Percentiles rank a stretch among this genome's conserved stretches.
Conservation (phyloP, 1,140 invertebrate genomes). For the Ceratina australensis region DNA sequence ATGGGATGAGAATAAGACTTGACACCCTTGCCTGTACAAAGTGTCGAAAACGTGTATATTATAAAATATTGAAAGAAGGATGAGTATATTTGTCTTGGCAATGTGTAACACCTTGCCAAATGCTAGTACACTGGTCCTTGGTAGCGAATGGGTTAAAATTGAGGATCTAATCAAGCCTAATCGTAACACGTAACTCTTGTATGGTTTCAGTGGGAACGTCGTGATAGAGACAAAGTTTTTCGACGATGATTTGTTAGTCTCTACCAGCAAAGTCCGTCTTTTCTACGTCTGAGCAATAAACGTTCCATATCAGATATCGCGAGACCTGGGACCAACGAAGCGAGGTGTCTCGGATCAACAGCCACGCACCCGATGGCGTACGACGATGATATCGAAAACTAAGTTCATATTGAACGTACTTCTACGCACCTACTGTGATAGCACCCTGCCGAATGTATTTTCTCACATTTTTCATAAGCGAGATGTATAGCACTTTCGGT, state of each 20-base stretch:
- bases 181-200: slow-evolving; percentile 31
- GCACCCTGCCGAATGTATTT: slow-evolving; percentile 30
- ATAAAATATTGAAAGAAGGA: too few relatives aligned
- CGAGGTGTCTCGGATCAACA: not conserved
- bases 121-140: too few relatives aligned
- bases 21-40: too few relatives aligned
- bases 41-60: too few relatives aligned
- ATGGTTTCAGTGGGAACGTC: slow-evolving; percentile 94
- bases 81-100: too few relatives aligned
- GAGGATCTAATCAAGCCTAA: too few relatives aligned
- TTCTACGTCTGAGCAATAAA: slow-evolving; percentile 91
- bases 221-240: slow-evolving; percentile 99
- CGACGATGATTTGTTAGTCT: slow-evolving; percentile 96
- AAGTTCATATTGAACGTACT: slow-evolving; percentile 33
- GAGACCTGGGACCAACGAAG: slow-evolving; percentile 51
- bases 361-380: not conserved
- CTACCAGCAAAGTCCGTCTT: slow-evolving; percentile 95
- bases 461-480: slow-evolving; percentile 4
- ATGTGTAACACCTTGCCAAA: too few relatives aligned
- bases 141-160: too few relatives aligned
- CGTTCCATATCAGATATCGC: slow-evolving; percentile 14
- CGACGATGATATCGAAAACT: slow-evolving; percentile 9
- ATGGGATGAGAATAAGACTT: too few relatives aligned
- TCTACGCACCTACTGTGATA: slow-evolving; percentile 35
- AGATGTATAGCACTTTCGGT: not conserved